Percentiles rank a stretch among this genome's conserved stretches.
These are phyloP conservation scores for Erebia aethiops DNA, from an alignment of 2,888 invertebrate species.

Conservation along the genomic window DNA sequence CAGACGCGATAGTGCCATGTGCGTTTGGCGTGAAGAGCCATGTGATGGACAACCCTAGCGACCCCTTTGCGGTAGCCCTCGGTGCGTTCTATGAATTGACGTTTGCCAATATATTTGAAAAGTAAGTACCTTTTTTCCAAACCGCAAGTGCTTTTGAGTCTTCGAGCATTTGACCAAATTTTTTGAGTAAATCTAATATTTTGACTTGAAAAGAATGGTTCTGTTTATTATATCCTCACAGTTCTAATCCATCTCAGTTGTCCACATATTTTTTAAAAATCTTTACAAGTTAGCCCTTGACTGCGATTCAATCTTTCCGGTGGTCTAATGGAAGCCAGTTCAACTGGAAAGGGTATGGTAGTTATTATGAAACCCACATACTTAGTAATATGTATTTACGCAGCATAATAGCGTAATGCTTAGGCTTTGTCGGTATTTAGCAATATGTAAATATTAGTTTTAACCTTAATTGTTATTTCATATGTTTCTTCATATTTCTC, in stretches of 20 bases:
- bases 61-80: slow-evolving; percentile 75
- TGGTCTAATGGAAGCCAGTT: too few relatives aligned
- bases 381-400: too few relatives aligned
- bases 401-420: too few relatives aligned
- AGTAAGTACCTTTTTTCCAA: slow-evolving; percentile 57
- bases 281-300: too few relatives aligned
- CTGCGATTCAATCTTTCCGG: too few relatives aligned
- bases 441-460: not conserved
- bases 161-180: too few relatives aligned
- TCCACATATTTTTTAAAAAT: not conserved
- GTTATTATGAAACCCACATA: too few relatives aligned
- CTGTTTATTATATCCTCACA: too few relatives aligned
- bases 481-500: not conserved
- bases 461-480: not conserved
- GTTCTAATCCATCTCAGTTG: not conserved
- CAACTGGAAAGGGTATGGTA: too few relatives aligned
- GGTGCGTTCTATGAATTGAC: slow-evolving; percentile 75
- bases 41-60: slow-evolving; percentile 71
- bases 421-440: not conserved
- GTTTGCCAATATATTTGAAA: slow-evolving; percentile 70
- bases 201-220: too few relatives aligned
- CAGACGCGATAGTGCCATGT: slow-evolving; percentile 77
- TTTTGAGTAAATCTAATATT: too few relatives aligned
- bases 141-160: too few relatives aligned
- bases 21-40: slow-evolving; percentile 74